Base-by-base conservation (phyloP, 2,888 invertebrate genomes). In the Himalopsyche japonica region DNA sequence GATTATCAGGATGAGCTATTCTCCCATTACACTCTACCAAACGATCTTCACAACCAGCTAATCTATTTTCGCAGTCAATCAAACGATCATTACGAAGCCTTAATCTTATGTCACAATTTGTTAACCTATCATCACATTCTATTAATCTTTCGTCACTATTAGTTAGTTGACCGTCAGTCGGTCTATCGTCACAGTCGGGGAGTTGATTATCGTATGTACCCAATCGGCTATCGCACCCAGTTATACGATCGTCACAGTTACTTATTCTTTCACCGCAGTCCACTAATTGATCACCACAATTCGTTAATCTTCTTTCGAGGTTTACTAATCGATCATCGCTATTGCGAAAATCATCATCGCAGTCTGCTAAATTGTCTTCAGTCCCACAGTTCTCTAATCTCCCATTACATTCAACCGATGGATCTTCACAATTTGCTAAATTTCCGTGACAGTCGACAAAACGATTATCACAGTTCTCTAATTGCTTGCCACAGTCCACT, bases 51-150 rank as follows among this genome's bases (percentile, higher is more conserved):
- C 70, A 47, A 76, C 76, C 27, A 15, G 34, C 12, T n/a, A 78
- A 37, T 64, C 76, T 37, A n/a, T 27, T 70, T 15, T 82, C 37
- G 37, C 79, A 82, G n/a, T 24, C 43, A n/a, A 57, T 37, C 8
- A 80, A 12, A 32, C 80, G 70, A 12, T 70, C 76, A 78, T 82
- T 30, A n/a, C 79, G 76, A 20, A 76, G 48, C 12, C 64, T 32
- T 78, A 84, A 77, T 32, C 64, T 37, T 10, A 34, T 34, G 49
- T 84, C 82, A 76, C 82, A 82, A 64, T 80, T 37, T 32, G 49
- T 57, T 30, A 84, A 43, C 32, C 43, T 79, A 24, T 76, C 79
- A 48, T 84, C 84, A 49, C 84, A 84, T 37, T 82, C 78, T 15
- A 49, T 77, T 18, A 84, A 81, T 12, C 76, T 47, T 24, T 47